Conservation (phyloP, 2,888 invertebrate genomes). For the Drosophila kuntzei region DNA sequence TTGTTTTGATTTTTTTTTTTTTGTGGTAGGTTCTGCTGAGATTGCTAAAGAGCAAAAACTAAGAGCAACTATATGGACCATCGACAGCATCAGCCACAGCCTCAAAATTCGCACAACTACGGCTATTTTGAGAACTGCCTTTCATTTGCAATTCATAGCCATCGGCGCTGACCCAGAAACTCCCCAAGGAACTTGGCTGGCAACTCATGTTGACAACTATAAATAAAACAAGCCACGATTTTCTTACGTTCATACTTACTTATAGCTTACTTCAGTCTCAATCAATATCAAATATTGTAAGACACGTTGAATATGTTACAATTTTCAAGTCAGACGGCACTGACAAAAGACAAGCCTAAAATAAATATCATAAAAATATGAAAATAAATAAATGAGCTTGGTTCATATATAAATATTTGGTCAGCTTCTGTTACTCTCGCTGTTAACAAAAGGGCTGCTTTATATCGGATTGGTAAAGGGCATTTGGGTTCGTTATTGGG, state of each 20-base stretch:
- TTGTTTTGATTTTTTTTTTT: slow-evolving; percentile 73
- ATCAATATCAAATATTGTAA: slow-evolving; percentile 19
- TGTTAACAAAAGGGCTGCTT: slow-evolving; percentile 66
- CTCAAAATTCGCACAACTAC: slow-evolving; percentile 63
- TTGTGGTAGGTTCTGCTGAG: slow-evolving; percentile 76
- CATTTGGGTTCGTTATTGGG: neutral
- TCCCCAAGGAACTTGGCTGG: slow-evolving; percentile 58
- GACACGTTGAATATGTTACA: slow-evolving; percentile 17
- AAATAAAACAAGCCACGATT: slow-evolving; percentile 49
- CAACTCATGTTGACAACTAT: slow-evolving; percentile 67
- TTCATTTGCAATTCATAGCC: slow-evolving; percentile 67
- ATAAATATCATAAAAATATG: slow-evolving; percentile 75
- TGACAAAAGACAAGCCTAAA: slow-evolving; percentile 52
- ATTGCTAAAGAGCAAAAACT: slow-evolving; percentile 63
- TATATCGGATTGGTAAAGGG: neutral
- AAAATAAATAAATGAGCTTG: slow-evolving; percentile 73
- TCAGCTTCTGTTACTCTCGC: slow-evolving; percentile 67
- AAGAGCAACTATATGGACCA: slow-evolving; percentile 49
- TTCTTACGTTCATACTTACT: slow-evolving; percentile 30
- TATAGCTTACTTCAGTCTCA: slow-evolving; percentile 41
- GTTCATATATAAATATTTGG: slow-evolving; percentile 71
- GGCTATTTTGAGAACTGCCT: slow-evolving; percentile 64
- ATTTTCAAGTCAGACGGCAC: slow-evolving; percentile 25
- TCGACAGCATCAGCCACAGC: slow-evolving; percentile 22
- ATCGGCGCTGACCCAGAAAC: slow-evolving; percentile 66